Evolutionary conservation across 1,140 invertebrate genomes (phyloP), one percentile per base, ranked within the genome.

Genomic region (Schlechtendalia chinensis): DNA sequence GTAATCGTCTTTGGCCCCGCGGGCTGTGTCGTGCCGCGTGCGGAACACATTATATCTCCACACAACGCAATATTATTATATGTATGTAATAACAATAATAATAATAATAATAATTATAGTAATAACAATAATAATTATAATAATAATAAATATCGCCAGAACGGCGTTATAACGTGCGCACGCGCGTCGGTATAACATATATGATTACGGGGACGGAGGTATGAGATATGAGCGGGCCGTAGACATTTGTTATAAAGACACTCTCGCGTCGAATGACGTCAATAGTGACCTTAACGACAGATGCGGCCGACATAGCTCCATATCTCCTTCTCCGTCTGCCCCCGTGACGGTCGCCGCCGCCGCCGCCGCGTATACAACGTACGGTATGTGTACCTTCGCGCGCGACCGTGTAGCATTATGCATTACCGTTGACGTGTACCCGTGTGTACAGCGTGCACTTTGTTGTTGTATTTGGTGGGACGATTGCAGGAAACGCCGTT

Each of bases 231-330:
- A 39, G 32, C 32, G 32, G 32, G 32, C 32, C 32, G 32, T 39
- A 71, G 45, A 71, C 24, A 53, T 74, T 74, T 54, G 47, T 75
- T 75, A 22, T 56, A 69, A 75, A 77, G 56, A 77, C 39, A 61
- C 58, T 56, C 47, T 77, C 29, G 39, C 32, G 32, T 8, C 67
- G 67, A 27, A 77, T 77, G 74, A 77, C 74, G 74, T 77, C 74
- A 77, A 77, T 77, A 1, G 32, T 61, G 74, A 77, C 74, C 74
- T 77, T 77, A 69, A 77, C 61, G 58, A 77, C 74, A 61, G 39
- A 59, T 59, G 74, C 58, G 39, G 74, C 22, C 74, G 56, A 77
- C 32, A 77, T 61, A 71, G 67, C 67, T 19, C 71, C 27, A 53
- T 58, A 53, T 77, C 74, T 77, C 54, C 32, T 77, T 24, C 53